Base-by-base conservation (phyloP, 2,113 vertebrate species). In the Microcebus griseorufus region DNA sequence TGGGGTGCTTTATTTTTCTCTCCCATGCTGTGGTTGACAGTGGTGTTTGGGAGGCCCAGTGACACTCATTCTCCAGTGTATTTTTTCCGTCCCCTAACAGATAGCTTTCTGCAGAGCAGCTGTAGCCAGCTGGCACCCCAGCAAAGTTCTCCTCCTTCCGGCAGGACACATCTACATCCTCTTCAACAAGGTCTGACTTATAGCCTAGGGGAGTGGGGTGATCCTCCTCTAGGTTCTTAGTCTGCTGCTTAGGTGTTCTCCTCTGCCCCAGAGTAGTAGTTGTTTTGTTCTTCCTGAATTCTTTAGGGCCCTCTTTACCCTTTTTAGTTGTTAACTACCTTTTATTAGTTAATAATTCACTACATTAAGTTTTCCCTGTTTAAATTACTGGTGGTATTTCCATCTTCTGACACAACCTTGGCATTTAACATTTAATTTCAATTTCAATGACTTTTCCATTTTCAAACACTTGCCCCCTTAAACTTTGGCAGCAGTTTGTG, bases 381-480 rank as follows among this genome's bases (percentile, higher is more conserved):
- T n/a, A 85, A 32, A 29, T 85, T 79, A 55, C 42, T 84, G 32
- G 58, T 73, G n/a, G 7, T 39, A 3, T 90, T 65, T 93, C 17
- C 55, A 37, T 64, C 34, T 81, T 80, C 34, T 62, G 27, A 81
- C 25, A 18, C 34, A 37, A 39, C 34, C 16, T 20, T 48, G 76
- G n/a, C 3, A n/a, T 29, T 64, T 79, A 69, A 39, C 3, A 45
- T 23, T 64, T 79, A 69, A 39, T 79, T 91, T 91, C 51, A 81
- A 62, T 29, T 45, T 95, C 42, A 84, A 58, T 27, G 42, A 70
- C 62, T 55, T 84, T 79, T 88, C 84, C 25, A 48, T 72, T 79
- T 94, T 96, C 39, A 88, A 88, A 79, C 1, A 84, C 70, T 70
- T 48, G 3, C 4, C 23, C 3, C 1, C 32, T 58, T 72, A 79